These are phyloP conservation scores for Drosophila yooni DNA, from an alignment of 2,888 invertebrate species.

Conservation along the genomic window DNA sequence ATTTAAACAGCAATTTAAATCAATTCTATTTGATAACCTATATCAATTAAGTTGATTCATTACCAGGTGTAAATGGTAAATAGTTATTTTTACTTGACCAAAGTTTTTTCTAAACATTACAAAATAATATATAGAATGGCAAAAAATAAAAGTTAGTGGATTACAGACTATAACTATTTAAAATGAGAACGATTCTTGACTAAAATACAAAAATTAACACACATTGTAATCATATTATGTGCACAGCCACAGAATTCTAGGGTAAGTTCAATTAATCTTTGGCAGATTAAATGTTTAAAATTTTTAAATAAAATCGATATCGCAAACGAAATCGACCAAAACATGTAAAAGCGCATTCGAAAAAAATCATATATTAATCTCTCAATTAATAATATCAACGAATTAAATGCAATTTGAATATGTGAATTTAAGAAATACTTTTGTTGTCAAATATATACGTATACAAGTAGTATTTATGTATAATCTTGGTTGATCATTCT, in stretches of 20 bases:
- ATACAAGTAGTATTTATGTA: not conserved
- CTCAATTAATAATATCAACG: not conserved
- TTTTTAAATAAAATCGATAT: not conserved
- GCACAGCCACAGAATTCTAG: not conserved
- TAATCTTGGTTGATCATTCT: conserved; percentile 18
- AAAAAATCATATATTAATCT: not conserved
- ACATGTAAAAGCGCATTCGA: no score
- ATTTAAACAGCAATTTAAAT: not conserved
- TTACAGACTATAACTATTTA: not conserved
- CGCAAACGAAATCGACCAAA: no score
- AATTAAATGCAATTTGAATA: not conserved
- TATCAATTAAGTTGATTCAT: not conserved
- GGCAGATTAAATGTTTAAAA: not conserved
- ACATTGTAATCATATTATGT: not conserved
- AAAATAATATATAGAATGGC: not conserved
- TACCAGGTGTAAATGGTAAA: not conserved
- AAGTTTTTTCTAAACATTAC: not conserved
- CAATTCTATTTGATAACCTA: not conserved
- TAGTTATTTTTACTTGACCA: not conserved
- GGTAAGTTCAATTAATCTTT: not conserved
- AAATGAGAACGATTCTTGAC: not conserved
- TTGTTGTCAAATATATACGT: not conserved
- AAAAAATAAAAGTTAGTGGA: not conserved
- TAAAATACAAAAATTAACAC: not conserved
- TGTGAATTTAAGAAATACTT: not conserved